These are phyloP conservation scores for Temnothorax curvispinosus DNA, from an alignment of 1,140 invertebrate genomes.

Conservation along the genomic window DNA sequence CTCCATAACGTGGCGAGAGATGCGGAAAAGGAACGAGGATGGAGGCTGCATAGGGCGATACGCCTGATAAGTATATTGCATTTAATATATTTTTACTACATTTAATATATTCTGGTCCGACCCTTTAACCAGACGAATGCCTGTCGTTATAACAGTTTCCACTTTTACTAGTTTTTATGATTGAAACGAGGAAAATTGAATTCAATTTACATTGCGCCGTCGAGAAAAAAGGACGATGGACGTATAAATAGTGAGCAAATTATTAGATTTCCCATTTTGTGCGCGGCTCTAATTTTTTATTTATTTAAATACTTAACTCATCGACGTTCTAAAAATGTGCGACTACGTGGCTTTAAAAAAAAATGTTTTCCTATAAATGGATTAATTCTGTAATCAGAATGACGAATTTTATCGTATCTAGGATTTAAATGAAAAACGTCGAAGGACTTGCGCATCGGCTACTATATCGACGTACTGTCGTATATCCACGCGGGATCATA, in stretches of 20 bases:
- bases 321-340: background rate
- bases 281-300: background rate
- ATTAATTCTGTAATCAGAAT: background rate
- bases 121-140: background rate
- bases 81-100: conserved; percentile 17
- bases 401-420: background rate
- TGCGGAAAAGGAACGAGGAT: background rate
- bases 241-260: background rate
- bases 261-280: background rate
- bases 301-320: background rate
- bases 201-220: background rate
- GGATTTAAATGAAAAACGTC: background rate
- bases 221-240: background rate
- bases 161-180: conserved; percentile 4
- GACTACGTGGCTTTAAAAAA: background rate
- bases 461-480: background rate
- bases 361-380: background rate
- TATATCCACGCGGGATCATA: conserved; percentile 4
- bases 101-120: conserved; percentile 21
- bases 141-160: conserved; percentile 9
- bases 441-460: background rate
- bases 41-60: background rate
- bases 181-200: conserved; percentile 26
- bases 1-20: conserved; percentile 18
- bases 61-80: background rate